Base-by-base conservation (phyloP, 2,113 vertebrate species). In the Melanerpes aurifrons region DNA sequence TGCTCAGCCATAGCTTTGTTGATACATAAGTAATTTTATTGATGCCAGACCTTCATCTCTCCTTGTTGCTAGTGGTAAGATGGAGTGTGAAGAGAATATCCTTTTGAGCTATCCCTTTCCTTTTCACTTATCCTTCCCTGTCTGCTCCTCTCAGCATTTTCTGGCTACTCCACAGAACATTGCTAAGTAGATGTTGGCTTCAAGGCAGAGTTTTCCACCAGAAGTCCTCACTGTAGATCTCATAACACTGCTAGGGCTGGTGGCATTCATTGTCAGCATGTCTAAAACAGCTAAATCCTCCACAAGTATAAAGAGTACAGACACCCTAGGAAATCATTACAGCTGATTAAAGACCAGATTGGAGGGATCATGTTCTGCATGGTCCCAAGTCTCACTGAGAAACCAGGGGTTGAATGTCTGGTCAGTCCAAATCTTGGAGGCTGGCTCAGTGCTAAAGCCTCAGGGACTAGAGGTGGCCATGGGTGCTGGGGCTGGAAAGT, bases 401-500 rank as follows among this genome's bases (percentile, higher is more conserved):
- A 80, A 26, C 6, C 22, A 78, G 31, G 13, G 66, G 32, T 54
- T 61, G 13, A 86, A 53, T 54, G 68, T 28, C 31, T 58, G 54
- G 13, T 24, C 40, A 54, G 32, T 8, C 31, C 0, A 0, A 73
- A 3, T 13, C 48, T 68, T 31, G 10, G 15, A 81, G 86, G 43
- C 37, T 78, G 76, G 6, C 32, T 58, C 1, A 0, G 37, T 69
- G 86, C 58, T 35, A 62, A 88, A 70, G 40, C 47, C 76, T 64
- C 1, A 1, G 89, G 86, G 66, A 67, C 5, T 43, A 2, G 9
- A 45, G 87, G 53, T 29, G 72, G 31, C 72, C 83, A 90, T 14
- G 88, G 87, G 81, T 61, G 40, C 29, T 56, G 94, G 94, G 95
- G 84, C 74, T 93, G 92, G 89, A 84, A 90, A 92, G 40, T 61